Evolutionary conservation across 2,113 vertebrate species (phyloP).

Genomic region (Aviceda subcristata): DNA sequence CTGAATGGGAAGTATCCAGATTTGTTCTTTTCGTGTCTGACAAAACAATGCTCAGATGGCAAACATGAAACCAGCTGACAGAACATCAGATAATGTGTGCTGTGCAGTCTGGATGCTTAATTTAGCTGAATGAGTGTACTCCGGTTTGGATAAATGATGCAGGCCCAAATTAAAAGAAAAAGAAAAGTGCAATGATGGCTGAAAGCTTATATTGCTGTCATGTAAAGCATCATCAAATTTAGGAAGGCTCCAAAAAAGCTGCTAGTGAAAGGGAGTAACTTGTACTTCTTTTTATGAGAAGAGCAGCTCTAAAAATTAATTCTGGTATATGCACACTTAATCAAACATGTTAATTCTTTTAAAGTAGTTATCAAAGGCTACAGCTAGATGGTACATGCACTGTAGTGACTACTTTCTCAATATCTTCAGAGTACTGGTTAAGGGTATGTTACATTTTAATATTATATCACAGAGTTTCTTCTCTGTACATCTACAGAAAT

Average conservation of each 20-base stretch:
- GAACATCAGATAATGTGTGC: not conserved
- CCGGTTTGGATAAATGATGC: not conserved
- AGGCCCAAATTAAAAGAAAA: not conserved
- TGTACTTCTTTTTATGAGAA: not conserved
- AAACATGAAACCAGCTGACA: not conserved
- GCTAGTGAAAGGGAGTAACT: not conserved
- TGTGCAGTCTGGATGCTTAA: not conserved
- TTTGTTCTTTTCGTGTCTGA: not conserved
- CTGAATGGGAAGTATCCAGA: not conserved
- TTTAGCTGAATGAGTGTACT: constrained; percentile 22
- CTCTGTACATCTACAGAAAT: not conserved
- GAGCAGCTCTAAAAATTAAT: not conserved
- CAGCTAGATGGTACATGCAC: not conserved
- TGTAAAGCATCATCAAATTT: not conserved
- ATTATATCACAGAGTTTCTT: not conserved
- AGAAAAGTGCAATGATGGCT: not conserved
- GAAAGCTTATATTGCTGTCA: not conserved
- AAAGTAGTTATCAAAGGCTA: not conserved
- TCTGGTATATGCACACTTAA: not conserved
- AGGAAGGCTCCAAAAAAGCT: not conserved
- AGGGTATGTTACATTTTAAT: not conserved
- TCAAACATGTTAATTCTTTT: not conserved
- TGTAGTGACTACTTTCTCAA: not conserved
- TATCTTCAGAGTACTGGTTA: not conserved
- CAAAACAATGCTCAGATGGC: not conserved